Percentiles rank a stretch among this genome's conserved stretches.
These are phyloP conservation scores for Tethea ocularis DNA, from an alignment of 2,888 invertebrate species.

Conservation along the genomic window DNA sequence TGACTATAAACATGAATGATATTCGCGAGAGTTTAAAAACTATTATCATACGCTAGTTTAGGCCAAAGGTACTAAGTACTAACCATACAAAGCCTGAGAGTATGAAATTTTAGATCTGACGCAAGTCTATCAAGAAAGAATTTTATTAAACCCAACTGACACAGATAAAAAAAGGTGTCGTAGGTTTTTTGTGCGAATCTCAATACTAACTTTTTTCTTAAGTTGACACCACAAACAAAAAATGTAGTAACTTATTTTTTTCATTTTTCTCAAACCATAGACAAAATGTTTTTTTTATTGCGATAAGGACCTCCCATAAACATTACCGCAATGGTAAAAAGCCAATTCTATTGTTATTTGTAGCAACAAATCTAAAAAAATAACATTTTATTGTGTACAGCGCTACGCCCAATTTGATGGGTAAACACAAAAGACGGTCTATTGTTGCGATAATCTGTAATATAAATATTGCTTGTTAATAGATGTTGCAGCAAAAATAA, in stretches of 20 bases:
- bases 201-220: slow-evolving; percentile 30
- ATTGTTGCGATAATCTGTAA: slow-evolving; percentile 47
- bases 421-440: slow-evolving; percentile 38
- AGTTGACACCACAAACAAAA: slow-evolving; percentile 36
- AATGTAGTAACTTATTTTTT: slow-evolving; percentile 9
- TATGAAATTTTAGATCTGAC: too few relatives aligned
- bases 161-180: too few relatives aligned
- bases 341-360: slow-evolving; percentile 19
- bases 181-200: too few relatives aligned
- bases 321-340: slow-evolving; percentile 8
- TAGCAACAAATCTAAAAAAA: slow-evolving; percentile 34
- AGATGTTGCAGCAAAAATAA: slow-evolving; percentile 39
- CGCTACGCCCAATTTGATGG: slow-evolving; percentile 51
- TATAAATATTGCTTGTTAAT: slow-evolving; percentile 37
- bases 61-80: too few relatives aligned
- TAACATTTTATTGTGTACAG: slow-evolving; percentile 16
- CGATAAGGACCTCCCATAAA: slow-evolving; percentile 29
- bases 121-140: too few relatives aligned
- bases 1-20: too few relatives aligned
- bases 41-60: too few relatives aligned
- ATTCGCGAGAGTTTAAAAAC: too few relatives aligned
- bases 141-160: too few relatives aligned
- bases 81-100: too few relatives aligned
- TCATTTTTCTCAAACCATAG: slow-evolving; percentile 32
- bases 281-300: slow-evolving; percentile 17